These are phyloP conservation scores for Erpobdella octoculata DNA, from an alignment of 2,888 invertebrate species.

Conservation along the genomic window DNA sequence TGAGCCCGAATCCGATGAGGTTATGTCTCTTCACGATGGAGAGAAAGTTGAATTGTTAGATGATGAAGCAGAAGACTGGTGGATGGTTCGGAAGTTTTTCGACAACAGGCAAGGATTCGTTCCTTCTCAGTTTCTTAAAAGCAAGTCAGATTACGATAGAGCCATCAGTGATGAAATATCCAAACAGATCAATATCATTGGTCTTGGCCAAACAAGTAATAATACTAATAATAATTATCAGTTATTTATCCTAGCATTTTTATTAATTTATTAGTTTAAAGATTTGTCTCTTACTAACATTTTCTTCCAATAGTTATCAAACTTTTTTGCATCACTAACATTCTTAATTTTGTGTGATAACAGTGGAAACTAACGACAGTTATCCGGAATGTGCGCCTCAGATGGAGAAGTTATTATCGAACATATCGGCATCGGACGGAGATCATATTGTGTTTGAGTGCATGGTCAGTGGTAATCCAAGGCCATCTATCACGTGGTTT, in stretches of 20 bases:
- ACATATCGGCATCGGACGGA: slow-evolving; percentile 43
- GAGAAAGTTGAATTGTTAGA: slow-evolving; percentile 39
- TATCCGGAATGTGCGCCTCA: slow-evolving; percentile 40
- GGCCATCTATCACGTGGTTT: slow-evolving; percentile 65
- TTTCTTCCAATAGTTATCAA: neutral
- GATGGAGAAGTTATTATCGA: slow-evolving; percentile 40
- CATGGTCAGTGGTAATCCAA: slow-evolving; percentile 49
- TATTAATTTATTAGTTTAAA: neutral
- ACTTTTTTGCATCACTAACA: neutral
- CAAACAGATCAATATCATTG: slow-evolving; percentile 30
- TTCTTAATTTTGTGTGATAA: neutral
- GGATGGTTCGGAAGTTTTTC: slow-evolving; percentile 37
- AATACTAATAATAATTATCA: neutral
- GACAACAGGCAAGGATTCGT: slow-evolving; percentile 36
- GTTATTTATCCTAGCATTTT: no score
- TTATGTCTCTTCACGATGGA: slow-evolving; percentile 39
- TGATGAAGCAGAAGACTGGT: slow-evolving; percentile 36
- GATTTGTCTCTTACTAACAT: neutral
- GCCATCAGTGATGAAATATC: slow-evolving; percentile 33
- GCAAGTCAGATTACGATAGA: slow-evolving; percentile 33
- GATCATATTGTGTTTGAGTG: slow-evolving; percentile 45
- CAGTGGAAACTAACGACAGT: slow-evolving; percentile 27
- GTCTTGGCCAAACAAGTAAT: slow-evolving; percentile 34
- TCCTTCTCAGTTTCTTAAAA: slow-evolving; percentile 35
- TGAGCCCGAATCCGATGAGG: slow-evolving; percentile 39